Evolutionary conservation across 2,888 invertebrate species (phyloP), one percentile per base, ranked within the genome.

Genomic region (Dynastes tityus): DNA sequence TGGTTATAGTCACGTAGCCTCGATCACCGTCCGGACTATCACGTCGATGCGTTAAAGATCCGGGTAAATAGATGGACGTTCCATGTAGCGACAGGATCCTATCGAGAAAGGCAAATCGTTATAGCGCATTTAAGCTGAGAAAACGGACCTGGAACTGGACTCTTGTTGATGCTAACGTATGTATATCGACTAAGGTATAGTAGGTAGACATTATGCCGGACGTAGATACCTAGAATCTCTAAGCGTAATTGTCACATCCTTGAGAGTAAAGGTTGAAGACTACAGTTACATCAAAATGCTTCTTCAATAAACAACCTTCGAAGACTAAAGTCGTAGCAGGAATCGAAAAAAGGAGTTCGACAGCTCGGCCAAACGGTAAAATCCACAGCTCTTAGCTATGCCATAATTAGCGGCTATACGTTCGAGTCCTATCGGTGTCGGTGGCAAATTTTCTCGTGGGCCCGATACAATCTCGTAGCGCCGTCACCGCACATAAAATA

Each of bases 11-110:
- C 22, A 29, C 9, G 16, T 27, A 37, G 37, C 58, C 2, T 2
- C 55, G 58, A 73, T 61, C 58, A 22, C 37, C 32, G 55, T 71
- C 55, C 55, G 65, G 29, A 4, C 53, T 55, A 71, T 58, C 51
- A 73, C 53, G 22, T 61, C 55, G 71, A 73, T 58, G 58, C 40
- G 22, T 73, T 73, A 73, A 11, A 51, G 11, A 49, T 13, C 37
- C 27, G 49, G 45, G 2, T 51, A 51, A 29, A 51, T 29, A 29
- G 22, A 68, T 68, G 32, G 63, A 63, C 63, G 29, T 32, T 29
- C 27, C 63, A 8, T 51, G 68, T 68, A 40, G 11, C 29, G 9
- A 29, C 68, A 9, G 27, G 67, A 65, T 65, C 37, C 16, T 55
- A 13, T n/a, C 16, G 55, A 55, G 55, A 45, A 45, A 45, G 8